A percentile compares a stretch with the other conserved stretches of the same genome.
Conservation (phyloP, 1,140 invertebrate species). For the Zaprionus vittiger region DNA sequence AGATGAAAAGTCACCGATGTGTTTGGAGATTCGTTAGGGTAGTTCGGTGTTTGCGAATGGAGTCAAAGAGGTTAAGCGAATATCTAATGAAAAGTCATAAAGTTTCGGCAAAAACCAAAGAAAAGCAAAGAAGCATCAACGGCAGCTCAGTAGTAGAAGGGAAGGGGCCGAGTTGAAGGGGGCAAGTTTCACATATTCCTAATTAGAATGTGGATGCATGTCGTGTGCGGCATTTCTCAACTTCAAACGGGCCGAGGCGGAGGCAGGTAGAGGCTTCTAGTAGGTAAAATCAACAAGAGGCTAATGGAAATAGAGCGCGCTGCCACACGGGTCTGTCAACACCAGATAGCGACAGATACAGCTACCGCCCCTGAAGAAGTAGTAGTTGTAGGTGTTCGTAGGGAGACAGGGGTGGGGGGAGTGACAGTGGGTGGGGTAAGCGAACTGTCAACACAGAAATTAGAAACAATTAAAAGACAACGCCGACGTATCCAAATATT, state of each 20-base stretch:
- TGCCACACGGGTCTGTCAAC: constrained; percentile 63
- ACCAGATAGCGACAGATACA: constrained; percentile 58
- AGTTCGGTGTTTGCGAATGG: constrained; percentile 4
- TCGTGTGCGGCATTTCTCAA: constrained; percentile 37
- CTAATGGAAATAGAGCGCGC: constrained; percentile 55
- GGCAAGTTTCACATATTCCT: constrained; percentile 35
- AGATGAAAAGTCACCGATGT: constrained; percentile 26
- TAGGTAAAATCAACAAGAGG: constrained; percentile 53
- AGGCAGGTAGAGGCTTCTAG: constrained; percentile 5
- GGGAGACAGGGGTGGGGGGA: constrained; percentile 6
- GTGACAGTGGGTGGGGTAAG: constrained; percentile 16
- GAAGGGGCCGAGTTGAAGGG: background rate
- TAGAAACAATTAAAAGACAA: constrained; percentile 77
- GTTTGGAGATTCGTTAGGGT: background rate
- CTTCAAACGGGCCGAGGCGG: constrained; percentile 27
- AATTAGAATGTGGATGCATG: constrained; percentile 43
- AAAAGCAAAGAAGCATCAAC: constrained; percentile 19
- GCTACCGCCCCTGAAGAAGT: constrained; percentile 22
- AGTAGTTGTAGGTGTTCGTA: background rate
- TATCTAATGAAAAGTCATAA: constrained; percentile 35
- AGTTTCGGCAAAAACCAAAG: constrained; percentile 39
- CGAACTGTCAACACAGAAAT: constrained; percentile 68
- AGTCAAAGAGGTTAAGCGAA: constrained; percentile 49
- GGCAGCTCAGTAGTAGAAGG: background rate
- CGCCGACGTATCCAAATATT: constrained; percentile 67